Evolutionary conservation across 2,797 vertebrate species (phyloP).

Genomic region (Odontamblyopus lacepedii): DNA sequence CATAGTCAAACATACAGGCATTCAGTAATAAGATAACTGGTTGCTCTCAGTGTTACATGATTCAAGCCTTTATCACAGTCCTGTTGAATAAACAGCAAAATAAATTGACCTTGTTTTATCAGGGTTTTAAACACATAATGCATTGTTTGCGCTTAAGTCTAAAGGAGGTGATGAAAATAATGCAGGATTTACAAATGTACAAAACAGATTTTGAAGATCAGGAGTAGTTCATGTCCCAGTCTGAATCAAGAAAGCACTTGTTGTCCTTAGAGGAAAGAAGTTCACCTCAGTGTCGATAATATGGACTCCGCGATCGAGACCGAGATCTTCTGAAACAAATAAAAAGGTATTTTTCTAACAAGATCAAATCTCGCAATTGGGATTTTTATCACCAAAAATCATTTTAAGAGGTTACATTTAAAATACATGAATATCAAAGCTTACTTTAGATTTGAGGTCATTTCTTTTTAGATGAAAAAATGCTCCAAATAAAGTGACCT

Average conservation of each 20-base stretch:
- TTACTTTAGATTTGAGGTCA: not conserved
- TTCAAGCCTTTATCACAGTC: not conserved
- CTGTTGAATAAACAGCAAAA: not conserved
- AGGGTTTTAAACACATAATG: not conserved
- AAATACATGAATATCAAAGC: not conserved
- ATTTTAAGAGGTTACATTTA: not conserved
- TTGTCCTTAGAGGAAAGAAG: not conserved
- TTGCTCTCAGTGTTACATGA: not conserved
- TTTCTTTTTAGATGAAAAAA: not conserved
- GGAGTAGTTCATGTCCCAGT: conserved; percentile 10
- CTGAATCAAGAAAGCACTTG: not conserved
- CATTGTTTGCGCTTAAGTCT: not conserved
- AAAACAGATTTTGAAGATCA: conserved; percentile 10
- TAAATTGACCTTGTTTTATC: not conserved
- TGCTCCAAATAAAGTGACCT: not conserved
- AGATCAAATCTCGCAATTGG: not conserved
- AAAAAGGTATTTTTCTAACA: not conserved
- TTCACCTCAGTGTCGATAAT: conserved; percentile 76
- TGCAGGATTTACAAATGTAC: conserved; percentile 9
- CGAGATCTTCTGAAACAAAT: conserved; percentile 72
- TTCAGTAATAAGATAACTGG: not conserved
- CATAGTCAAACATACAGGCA: not conserved
- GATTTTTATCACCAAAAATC: no score
- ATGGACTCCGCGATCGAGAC: conserved; percentile 83
- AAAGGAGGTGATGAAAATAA: not conserved